Conservation (phyloP, 2,797 vertebrate genomes). For the Sebastes melanostomus region DNA sequence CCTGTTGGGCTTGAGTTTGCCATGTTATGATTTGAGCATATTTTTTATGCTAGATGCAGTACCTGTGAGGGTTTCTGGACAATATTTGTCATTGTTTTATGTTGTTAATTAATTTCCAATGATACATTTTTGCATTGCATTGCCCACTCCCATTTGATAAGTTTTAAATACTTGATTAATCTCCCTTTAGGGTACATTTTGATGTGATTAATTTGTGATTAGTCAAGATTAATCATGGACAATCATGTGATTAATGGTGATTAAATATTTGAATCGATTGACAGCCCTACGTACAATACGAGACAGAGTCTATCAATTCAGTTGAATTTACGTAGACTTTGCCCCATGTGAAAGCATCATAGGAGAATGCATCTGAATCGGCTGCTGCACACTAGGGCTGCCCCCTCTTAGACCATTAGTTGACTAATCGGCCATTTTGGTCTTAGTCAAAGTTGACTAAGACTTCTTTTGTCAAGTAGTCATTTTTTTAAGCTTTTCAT, state of each 20-base stretch:
- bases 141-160: neutral
- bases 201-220: neutral
- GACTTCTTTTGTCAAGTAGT: neutral
- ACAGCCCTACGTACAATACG: neutral
- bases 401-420: neutral
- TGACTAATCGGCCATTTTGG: neutral
- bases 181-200: neutral
- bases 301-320: neutral
- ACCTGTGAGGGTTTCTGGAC: too few species aligned
- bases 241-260: neutral
- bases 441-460: neutral
- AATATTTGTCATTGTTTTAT: neutral
- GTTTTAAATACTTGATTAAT: neutral
- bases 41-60: too few species aligned
- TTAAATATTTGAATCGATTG: neutral
- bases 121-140: neutral
- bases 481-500: neutral
- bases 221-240: neutral
- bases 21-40: too few species aligned
- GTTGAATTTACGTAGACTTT: neutral
- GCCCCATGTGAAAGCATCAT: neutral
- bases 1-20: accelerated
- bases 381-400: neutral
- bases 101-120: neutral
- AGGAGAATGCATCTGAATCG: neutral